Base-by-base conservation (phyloP, 2,113 vertebrate genomes). In the Cyphomyrus discorhynchus region DNA sequence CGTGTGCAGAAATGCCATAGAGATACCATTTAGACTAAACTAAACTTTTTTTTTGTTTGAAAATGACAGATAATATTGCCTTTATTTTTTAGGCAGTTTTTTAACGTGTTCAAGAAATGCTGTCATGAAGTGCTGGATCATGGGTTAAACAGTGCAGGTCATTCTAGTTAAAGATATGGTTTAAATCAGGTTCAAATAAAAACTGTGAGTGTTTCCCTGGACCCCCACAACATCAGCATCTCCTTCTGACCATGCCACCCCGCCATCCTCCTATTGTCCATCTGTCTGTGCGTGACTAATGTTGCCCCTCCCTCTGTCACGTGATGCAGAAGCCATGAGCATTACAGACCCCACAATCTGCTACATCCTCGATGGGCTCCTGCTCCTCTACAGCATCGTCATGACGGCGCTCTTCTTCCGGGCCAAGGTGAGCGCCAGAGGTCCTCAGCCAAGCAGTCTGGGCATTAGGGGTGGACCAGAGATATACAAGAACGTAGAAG, bases 351-450 rank as follows among this genome's bases (percentile, higher is more conserved):
- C 97, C 5, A 92, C 93, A 39, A 92, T 96, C 90, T 99, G 98
- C 93, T 99, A 98, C 82, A 2, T 98, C 47, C 92, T 99, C 93
- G 98, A 99, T 24, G 97, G 96, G 3, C 47, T 99, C 92, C 96
- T 99, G 91, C 93, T 99, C 85, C 19, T 98, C 88, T 99, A 99
- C 0, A 97, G 96, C 1, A 80, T 99, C 0, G 0, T 97, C 24
- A 82, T 96, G 45, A 99, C 98, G 0, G 97, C 94, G 0, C 93
- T 98, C n/a, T 98, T 95, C 92, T 95, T 98, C 93, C 97, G 93
- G 93, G 94, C 92, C 0, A 99, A 97, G 96, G 98, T 99, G 91
- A 95, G 96, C 10, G 8, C 2, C 2, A 8, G 24, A 66, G 62
- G n/a, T 66, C 62, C n/a, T 31, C 62, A 66, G 9, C 62, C 62